Evolutionary conservation across 30 jellyfish, hydroid and myxozoan species (phyloP), one percentile per base, ranked within the genome.

Genomic region (Aurelia sp.): DNA sequence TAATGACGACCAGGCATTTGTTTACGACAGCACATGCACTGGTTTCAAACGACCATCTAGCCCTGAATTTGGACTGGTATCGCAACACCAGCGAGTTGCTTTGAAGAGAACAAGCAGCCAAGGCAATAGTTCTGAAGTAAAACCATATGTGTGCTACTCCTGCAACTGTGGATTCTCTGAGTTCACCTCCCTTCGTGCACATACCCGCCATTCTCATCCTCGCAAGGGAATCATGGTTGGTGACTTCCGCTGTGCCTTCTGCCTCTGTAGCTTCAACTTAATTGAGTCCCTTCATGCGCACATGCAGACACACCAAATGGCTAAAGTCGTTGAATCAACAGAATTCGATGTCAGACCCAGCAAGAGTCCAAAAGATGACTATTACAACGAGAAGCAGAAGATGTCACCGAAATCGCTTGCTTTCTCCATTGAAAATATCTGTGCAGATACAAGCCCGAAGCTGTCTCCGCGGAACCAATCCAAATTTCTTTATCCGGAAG

Each of bases 181-280:
- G 57, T 80, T 86, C 57, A 60, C 80, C 78, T 95, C 99, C 19
- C 87, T 95, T 53, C 86, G 91, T 16, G 98, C 99, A n/a, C 99
- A 95, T 73, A 96, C 75, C 61, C 97, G 99, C 15, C 98, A 95
- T 76, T 95, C 99, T 11, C 99, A 95, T 67, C 96, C 98, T 1
- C 85, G 93, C 55, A 95, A 87, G 76, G 95, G 97, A 51, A 95
- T 95, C 58, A 27, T 33, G 38, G 48, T 51, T 52, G 97, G 93
- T 5, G 81, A 61, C 27, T 95, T 18, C 84, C 76, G 88, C 44
- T 95, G 99, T 59, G 99, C 96, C 7, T 68, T 78, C 72, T 95
- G 99, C 79, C 82, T 80, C 40, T 70, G 71, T 21, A 50, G 72
- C 38, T 95, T 67, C 86, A 19, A 73, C 20, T 35, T 81, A 38